phyloP scores from a whole-genome alignment of 2,888 invertebrate genomes.

The Elegia similella region DNA sequence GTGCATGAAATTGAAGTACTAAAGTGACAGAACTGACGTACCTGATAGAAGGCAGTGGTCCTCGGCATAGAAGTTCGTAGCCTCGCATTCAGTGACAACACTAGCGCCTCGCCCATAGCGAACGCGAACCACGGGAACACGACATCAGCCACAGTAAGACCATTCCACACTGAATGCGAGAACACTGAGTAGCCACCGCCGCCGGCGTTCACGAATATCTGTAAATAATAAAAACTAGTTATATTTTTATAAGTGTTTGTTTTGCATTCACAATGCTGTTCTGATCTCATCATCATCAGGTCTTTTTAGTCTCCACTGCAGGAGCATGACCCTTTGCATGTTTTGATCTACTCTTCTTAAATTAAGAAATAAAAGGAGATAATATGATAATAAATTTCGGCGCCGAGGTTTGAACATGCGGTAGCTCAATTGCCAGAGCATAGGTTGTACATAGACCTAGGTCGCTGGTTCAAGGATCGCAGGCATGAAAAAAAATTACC shows the following conservation, averaged over 20 bases:
- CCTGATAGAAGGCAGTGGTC: conserved; percentile 65
- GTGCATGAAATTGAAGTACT: too few relatives aligned
- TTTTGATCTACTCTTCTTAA: too few relatives aligned
- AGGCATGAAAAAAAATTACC: too few relatives aligned
- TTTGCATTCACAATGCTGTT: not conserved
- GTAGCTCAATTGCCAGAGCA: too few relatives aligned
- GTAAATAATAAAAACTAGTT: not conserved
- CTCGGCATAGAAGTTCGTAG: conserved; percentile 84
- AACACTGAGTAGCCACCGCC: conserved; percentile 92
- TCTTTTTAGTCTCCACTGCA: too few relatives aligned
- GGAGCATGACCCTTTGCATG: too few relatives aligned
- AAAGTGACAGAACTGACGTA: conserved; percentile 26
- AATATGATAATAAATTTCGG: too few relatives aligned
- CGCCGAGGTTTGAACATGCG: too few relatives aligned
- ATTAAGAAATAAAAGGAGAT: too few relatives aligned
- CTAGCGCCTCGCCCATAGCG: conserved; percentile 92
- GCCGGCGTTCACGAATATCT: conserved; percentile 93
- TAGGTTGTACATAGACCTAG: too few relatives aligned
- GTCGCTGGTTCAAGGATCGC: too few relatives aligned
- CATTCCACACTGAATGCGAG: conserved; percentile 91
- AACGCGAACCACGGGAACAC: conserved; percentile 95
- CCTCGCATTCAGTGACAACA: conserved; percentile 86
- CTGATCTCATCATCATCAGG: too few relatives aligned
- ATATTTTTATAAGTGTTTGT: not conserved
- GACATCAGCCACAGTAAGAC: conserved; percentile 91